Evolutionary conservation across 2,797 vertebrate genomes (phyloP).

Genomic region (Hephaestus fuliginosus): DNA sequence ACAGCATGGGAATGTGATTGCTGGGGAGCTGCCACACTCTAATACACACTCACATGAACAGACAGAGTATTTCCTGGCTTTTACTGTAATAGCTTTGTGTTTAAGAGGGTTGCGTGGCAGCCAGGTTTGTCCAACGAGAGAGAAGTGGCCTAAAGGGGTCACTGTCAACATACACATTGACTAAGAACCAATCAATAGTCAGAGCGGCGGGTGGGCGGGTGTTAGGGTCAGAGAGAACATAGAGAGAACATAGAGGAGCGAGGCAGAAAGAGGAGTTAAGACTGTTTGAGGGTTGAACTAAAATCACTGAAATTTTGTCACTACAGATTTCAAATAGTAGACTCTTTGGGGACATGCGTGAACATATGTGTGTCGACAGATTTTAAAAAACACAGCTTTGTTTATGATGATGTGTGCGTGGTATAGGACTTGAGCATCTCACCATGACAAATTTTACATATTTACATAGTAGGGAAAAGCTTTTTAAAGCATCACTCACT

Average conservation of each 20-base stretch:
- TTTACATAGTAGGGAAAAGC: conserved; percentile 26
- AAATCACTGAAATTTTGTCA: conserved; percentile 10
- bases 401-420: conserved; percentile 4
- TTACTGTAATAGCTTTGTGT: conserved; percentile 41
- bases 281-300: conserved; percentile 31
- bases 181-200: conserved; percentile 67
- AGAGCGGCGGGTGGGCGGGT: conserved; percentile 9
- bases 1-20: not conserved
- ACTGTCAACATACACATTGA: conserved; percentile 79
- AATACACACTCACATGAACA: not conserved
- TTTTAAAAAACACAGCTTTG: conserved; percentile 3
- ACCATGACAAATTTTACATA: not conserved
- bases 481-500: conserved; percentile 16
- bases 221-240: conserved; percentile 34
- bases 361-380: not conserved
- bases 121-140: conserved; percentile 39
- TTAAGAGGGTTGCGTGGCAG: conserved; percentile 37
- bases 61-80: conserved; percentile 14
- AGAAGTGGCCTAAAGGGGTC: conserved; percentile 80
- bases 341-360: not conserved
- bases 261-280: conserved; percentile 4
- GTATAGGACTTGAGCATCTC: conserved; percentile 5
- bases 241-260: conserved; percentile 25
- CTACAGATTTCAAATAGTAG: not conserved
- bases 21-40: conserved; percentile 11